Percentiles rank a stretch among this genome's conserved stretches.
phyloP scores from a whole-genome alignment of 2,113 vertebrate genomes.

The Amphilophus citrinellus region DNA sequence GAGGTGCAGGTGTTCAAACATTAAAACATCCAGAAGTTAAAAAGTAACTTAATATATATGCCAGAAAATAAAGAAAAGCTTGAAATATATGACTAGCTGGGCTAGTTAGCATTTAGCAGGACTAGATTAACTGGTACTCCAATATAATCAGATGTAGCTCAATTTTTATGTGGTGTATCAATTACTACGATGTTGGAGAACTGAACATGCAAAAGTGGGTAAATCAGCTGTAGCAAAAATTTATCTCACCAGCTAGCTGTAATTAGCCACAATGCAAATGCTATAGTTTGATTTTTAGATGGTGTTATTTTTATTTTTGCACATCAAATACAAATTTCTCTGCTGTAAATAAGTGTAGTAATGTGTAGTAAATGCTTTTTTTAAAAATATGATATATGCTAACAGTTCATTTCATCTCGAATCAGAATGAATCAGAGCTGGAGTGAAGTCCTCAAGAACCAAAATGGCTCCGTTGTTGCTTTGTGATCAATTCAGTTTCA shows the following conservation, averaged over 20 bases:
- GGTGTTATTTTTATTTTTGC: background rate
- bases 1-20: too few relatives aligned
- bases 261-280: background rate
- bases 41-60: background rate
- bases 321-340: background rate
- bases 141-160: constrained; percentile 11
- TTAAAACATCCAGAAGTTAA: too few relatives aligned
- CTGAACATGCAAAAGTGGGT: background rate
- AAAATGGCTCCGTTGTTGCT: background rate
- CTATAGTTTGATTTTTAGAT: background rate
- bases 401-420: background rate
- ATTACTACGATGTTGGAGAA: background rate
- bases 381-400: background rate
- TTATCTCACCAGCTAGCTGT: constrained; percentile 11
- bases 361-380: background rate
- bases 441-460: background rate
- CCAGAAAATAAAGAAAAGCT: background rate
- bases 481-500: background rate
- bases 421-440: background rate
- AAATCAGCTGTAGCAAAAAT: constrained; percentile 20
- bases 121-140: background rate
- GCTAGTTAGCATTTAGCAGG: background rate
- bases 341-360: background rate
- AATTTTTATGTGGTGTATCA: background rate
- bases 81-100: background rate